Evolutionary conservation across 2,113 vertebrate genomes (phyloP), one percentile per base, ranked within the genome.

Genomic region (Halcyon senegalensis): DNA sequence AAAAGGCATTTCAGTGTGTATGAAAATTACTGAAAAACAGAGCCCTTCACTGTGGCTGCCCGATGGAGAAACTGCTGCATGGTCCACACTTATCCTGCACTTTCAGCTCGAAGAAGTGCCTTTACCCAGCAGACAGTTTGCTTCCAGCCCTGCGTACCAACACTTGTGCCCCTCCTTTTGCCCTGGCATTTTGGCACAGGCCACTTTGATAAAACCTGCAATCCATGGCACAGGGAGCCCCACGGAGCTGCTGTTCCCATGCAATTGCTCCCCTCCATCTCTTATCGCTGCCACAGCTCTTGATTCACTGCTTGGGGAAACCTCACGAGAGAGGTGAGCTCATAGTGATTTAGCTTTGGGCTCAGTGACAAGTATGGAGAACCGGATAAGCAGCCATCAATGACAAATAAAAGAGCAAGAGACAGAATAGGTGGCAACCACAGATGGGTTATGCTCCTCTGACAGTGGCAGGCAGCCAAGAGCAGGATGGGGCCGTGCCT

Each of bases 141-240:
- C 68, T 64, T 17, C 37, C 50, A 35, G 30, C 50, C 39, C 62
- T 8, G 16, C 50, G 46, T 63, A 41, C 35, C 56, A 51, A 8
- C 37, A 6, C 24, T 24, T 7, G 10, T 5, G 23, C n/a, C 64
- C 23, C 20, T 76, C 51, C 73, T 59, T 59, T 48, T 43, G 50
- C 48, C 19, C 27, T 33, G 35, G 16, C 11, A 17, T 58, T 84
- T 85, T 48, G 76, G 70, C 41, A 70, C 1, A 0, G 21, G 30
- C 7, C 5, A 1, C 39, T 79, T 60, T 5, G 9, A 53, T n/a
- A 74, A 33, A 48, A 43, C 16, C 25, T n/a, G n/a, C 30, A 48
- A 21, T 31, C 30, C 51, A 20, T 1, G 0, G 20, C 56, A 51
- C 4, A 0, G 43, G 20, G 16, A 58, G 44, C 31, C 27, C 23